Conservation (phyloP, 2,797 vertebrate genomes). For the Lepilemur ruficaudatus region DNA sequence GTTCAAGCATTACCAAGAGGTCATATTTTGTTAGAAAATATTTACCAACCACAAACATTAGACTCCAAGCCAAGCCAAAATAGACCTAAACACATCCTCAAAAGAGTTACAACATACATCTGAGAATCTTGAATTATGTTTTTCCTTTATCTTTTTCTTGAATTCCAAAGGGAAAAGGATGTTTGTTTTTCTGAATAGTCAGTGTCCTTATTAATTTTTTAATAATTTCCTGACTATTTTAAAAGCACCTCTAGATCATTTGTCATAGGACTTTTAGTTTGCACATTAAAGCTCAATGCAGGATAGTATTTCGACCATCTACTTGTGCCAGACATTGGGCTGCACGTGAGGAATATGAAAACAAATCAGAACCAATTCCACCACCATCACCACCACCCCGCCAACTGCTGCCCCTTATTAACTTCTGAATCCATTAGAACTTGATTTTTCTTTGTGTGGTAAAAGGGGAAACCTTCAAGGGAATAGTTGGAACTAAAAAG, state of each 20-base stretch:
- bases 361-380: not conserved
- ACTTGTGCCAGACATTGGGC: not conserved
- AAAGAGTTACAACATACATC: not conserved
- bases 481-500: not conserved
- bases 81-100: not conserved
- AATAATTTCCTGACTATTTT: not conserved
- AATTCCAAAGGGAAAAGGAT: not conserved
- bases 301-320: not conserved
- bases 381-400: not conserved
- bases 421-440: not conserved
- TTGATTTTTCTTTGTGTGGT: not conserved
- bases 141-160: constrained; percentile 23
- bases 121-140: not conserved
- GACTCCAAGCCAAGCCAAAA: constrained; percentile 35
- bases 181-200: not conserved
- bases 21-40: constrained; percentile 32
- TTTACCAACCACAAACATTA: not conserved
- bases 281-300: not conserved
- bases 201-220: not conserved
- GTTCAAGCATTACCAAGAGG: not conserved
- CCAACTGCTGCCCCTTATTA: not conserved
- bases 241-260: not conserved
- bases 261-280: constrained; percentile 39
- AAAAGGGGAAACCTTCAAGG: not conserved
- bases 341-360: not conserved